These are phyloP conservation scores for Elaeidobius kamerunicus DNA, from an alignment of 2,888 invertebrate species.

Conservation along the genomic window DNA sequence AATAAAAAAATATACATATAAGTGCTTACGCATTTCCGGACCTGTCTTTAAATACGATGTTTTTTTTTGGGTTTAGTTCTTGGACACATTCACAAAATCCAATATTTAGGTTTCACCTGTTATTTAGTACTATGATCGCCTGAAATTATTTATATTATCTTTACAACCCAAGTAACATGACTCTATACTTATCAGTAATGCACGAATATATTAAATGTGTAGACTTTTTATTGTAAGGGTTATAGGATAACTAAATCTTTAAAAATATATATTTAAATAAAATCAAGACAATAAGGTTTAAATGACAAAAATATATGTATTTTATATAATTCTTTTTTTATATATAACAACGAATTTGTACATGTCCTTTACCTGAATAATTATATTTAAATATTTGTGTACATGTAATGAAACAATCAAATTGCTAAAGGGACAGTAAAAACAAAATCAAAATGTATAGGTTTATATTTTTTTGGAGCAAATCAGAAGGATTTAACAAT, in stretches of 20 bases:
- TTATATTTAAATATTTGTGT: not conserved
- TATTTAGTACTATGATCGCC: no score
- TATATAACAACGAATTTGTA: not conserved
- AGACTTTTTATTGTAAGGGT: not conserved
- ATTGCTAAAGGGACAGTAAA: not conserved
- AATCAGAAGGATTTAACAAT: not conserved
- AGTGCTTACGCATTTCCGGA: no score
- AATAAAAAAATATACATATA: no score
- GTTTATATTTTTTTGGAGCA: not conserved
- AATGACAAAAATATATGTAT: not conserved
- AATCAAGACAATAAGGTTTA: not conserved
- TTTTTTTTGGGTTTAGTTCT: no score
- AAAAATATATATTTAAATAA: not conserved
- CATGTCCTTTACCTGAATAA: not conserved
- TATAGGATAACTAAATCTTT: not conserved
- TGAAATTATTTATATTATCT: no score
- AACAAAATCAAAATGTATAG: not conserved
- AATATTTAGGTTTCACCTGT: no score
- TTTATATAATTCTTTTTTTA: not conserved
- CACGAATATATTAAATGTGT: not conserved
- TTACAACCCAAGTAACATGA: no score
- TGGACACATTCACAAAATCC: no score
- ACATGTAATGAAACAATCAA: not conserved
- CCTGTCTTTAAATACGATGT: no score
- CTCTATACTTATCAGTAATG: not conserved